Conservation (phyloP, 2,888 invertebrate species). For the Eristalinus sepulchralis region DNA sequence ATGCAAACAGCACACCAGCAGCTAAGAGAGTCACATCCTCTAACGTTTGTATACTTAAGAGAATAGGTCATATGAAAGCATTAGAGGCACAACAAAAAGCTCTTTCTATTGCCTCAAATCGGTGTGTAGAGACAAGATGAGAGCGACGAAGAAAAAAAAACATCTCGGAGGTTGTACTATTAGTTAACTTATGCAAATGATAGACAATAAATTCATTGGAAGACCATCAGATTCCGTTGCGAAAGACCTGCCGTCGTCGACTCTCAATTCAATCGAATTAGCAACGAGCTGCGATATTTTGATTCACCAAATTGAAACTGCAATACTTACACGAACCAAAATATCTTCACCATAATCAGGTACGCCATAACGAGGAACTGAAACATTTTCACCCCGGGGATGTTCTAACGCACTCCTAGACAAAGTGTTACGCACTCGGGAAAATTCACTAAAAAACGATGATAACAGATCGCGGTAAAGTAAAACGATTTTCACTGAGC, state of each 20-base stretch:
- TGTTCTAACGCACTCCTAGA: background rate
- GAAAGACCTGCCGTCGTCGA: background rate
- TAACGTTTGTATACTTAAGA: conserved; percentile 46
- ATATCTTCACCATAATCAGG: conserved; percentile 47
- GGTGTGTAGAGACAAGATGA: background rate
- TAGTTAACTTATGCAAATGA: conserved; percentile 12
- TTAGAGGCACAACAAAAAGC: conserved; percentile 19
- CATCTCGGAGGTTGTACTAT: background rate
- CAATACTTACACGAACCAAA: conserved; percentile 61
- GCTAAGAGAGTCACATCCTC: conserved; percentile 11
- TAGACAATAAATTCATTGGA: background rate
- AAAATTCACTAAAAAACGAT: background rate
- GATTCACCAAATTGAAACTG: background rate
- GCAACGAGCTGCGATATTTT: background rate
- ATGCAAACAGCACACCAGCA: background rate
- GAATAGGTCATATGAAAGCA: background rate
- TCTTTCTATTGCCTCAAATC: background rate
- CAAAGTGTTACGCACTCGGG: background rate
- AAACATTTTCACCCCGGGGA: conserved; percentile 32
- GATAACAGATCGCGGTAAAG: too few relatives aligned
- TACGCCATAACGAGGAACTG: conserved; percentile 48
- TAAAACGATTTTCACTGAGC: background rate
- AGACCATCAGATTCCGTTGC: background rate
- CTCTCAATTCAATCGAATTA: background rate
- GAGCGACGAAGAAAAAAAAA: background rate